phyloP scores from a whole-genome alignment of 1,140 invertebrate genomes.

The Potamilus streckersoni region DNA sequence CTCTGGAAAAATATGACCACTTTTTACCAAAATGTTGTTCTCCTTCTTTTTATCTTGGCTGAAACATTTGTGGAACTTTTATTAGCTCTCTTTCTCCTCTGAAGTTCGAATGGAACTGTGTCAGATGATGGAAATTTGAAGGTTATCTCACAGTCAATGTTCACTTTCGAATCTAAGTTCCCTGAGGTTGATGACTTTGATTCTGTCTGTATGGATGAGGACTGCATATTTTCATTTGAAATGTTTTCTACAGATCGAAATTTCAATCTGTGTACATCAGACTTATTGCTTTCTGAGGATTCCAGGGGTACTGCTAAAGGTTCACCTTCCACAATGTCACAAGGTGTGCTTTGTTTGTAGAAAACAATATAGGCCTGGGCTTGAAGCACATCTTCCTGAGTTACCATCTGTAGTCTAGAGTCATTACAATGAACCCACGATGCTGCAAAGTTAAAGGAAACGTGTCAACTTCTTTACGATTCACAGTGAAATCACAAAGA shows the following conservation, averaged over 20 bases:
- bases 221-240: background rate
- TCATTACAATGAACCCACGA: conserved; percentile 61
- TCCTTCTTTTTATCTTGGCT: conserved; percentile 21
- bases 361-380: conserved; percentile 60
- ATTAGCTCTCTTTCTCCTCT: background rate
- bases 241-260: conserved; percentile 6
- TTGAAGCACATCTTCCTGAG: conserved; percentile 46
- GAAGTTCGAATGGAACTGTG: background rate
- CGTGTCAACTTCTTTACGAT: background rate
- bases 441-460: conserved; percentile 34
- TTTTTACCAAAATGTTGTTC: conserved; percentile 26
- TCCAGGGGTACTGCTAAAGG: background rate
- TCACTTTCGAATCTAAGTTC: background rate
- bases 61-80: background rate
- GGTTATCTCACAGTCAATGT: background rate
- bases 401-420: conserved; percentile 41
- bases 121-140: background rate
- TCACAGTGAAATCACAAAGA: background rate
- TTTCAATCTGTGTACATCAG: conserved; percentile 10
- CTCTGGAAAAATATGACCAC: no score
- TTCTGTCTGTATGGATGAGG: background rate
- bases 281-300: conserved; percentile 1
- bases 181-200: background rate
- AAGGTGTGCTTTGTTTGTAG: conserved; percentile 36
- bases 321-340: background rate